Conservation (phyloP, 2,888 invertebrate genomes). For the Andricus curvator region DNA sequence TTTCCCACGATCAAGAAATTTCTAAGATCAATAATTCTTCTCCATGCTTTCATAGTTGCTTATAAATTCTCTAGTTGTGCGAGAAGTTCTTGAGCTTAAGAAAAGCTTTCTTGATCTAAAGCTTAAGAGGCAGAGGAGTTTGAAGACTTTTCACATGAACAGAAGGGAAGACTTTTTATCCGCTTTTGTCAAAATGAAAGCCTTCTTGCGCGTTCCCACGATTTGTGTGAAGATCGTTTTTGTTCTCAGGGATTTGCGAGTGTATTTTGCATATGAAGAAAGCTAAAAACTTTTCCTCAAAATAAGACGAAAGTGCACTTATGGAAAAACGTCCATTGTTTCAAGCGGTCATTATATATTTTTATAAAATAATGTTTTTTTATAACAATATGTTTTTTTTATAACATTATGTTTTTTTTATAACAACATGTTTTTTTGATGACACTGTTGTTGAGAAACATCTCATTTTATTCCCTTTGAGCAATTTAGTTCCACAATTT, state of each 20-base stretch:
- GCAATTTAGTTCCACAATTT: no score
- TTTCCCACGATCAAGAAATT: not conserved
- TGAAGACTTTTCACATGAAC: not conserved
- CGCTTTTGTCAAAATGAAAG: conserved; percentile 16
- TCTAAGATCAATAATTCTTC: not conserved
- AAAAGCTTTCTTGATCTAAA: not conserved
- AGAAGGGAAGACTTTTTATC: conserved; percentile 7
- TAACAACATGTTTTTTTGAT: no score
- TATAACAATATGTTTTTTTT: no score
- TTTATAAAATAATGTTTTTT: not conserved
- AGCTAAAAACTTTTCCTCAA: not conserved
- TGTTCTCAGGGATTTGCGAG: conserved; percentile 16
- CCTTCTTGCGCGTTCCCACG: not conserved
- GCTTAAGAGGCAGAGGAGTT: not conserved
- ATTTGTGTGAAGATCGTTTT: conserved; percentile 12
- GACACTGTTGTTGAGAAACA: no score
- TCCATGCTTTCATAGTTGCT: not conserved
- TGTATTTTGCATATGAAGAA: not conserved
- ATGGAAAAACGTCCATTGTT: not conserved
- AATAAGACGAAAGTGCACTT: not conserved
- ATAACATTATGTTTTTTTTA: no score
- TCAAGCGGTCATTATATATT: not conserved
- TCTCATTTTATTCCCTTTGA: no score
- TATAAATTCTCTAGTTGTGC: not conserved
- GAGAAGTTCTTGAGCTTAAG: not conserved